These are phyloP conservation scores for Hydractinia echinata DNA, from an alignment of 30 jellyfish, hydroid and myxozoan species.

Conservation along the genomic window DNA sequence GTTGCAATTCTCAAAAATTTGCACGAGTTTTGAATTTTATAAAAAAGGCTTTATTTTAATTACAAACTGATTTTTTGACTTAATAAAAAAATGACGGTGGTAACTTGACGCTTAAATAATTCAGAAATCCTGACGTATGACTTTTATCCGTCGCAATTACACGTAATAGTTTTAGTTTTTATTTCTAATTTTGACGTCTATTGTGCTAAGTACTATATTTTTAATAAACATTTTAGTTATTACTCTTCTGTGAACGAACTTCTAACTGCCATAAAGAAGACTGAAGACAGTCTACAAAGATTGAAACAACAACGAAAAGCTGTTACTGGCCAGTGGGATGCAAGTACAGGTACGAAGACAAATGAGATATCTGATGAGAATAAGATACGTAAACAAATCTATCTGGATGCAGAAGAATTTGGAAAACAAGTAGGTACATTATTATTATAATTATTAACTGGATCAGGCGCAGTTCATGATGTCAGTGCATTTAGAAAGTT, in stretches of 20 bases:
- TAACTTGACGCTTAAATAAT: no score
- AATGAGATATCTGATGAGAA: slow-evolving; percentile 79
- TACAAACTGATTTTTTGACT: no score
- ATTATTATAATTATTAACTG: no score
- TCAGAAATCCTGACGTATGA: no score
- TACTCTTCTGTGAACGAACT: slow-evolving; percentile 64
- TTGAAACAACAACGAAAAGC: slow-evolving; percentile 87
- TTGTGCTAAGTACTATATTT: slow-evolving; percentile 2
- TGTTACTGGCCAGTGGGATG: slow-evolving; percentile 39
- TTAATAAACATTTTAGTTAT: slow-evolving; percentile 43
- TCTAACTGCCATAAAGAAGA: slow-evolving; percentile 79
- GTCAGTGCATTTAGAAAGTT: no score
- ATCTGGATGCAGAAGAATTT: slow-evolving; percentile 66
- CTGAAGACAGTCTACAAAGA: slow-evolving; percentile 95
- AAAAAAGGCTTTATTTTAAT: no score
- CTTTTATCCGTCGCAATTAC: no score
- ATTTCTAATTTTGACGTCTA: background rate
- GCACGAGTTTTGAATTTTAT: no score
- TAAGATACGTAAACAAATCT: slow-evolving; percentile 75
- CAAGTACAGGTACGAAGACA: slow-evolving; percentile 26
- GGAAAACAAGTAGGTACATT: slow-evolving; percentile 63
- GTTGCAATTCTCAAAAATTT: no score
- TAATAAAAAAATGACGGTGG: no score
- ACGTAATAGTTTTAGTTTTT: background rate
- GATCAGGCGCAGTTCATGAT: no score